Evolutionary conservation across 64 coral and sea anemone genomes (phyloP).

Genomic region (Trachythela sp.): DNA sequence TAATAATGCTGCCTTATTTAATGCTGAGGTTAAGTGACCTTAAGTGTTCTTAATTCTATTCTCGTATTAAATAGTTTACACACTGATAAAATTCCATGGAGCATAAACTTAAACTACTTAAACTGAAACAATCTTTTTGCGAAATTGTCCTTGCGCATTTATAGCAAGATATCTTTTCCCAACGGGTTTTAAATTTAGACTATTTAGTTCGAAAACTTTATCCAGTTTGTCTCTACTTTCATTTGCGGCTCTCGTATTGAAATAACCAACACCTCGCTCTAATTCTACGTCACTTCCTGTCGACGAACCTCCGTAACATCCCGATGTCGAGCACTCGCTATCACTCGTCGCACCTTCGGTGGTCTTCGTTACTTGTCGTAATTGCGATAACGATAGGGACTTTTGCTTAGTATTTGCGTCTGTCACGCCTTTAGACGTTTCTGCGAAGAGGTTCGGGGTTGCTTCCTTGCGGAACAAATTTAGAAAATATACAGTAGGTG

Average conservation of each 20-base stretch:
- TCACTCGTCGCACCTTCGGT: background rate
- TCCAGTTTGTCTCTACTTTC: background rate
- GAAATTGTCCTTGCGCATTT: background rate
- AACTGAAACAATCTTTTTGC: background rate
- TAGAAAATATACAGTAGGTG: too few species aligned
- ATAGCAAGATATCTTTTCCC: background rate
- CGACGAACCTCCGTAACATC: slow-evolving; percentile 17
- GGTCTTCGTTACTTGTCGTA: background rate
- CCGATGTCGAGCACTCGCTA: slow-evolving; percentile 18
- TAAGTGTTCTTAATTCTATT: too few species aligned
- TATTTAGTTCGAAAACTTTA: background rate
- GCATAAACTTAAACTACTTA: too few species aligned
- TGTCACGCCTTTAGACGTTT: too few species aligned
- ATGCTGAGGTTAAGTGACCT: too few species aligned
- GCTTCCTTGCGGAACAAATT: too few species aligned
- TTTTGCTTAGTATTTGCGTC: background rate
- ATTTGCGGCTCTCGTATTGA: background rate
- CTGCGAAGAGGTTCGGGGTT: too few species aligned
- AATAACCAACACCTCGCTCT: background rate
- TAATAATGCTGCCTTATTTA: too few species aligned
- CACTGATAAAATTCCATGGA: too few species aligned
- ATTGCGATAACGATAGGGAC: background rate
- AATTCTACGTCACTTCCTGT: background rate
- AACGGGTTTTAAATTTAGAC: background rate
- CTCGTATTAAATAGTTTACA: too few species aligned